A percentile compares a stretch with the other conserved stretches of the same genome.
These are phyloP conservation scores for Sialia sialis DNA, from an alignment of 2,113 vertebrate species.

Conservation along the genomic window DNA sequence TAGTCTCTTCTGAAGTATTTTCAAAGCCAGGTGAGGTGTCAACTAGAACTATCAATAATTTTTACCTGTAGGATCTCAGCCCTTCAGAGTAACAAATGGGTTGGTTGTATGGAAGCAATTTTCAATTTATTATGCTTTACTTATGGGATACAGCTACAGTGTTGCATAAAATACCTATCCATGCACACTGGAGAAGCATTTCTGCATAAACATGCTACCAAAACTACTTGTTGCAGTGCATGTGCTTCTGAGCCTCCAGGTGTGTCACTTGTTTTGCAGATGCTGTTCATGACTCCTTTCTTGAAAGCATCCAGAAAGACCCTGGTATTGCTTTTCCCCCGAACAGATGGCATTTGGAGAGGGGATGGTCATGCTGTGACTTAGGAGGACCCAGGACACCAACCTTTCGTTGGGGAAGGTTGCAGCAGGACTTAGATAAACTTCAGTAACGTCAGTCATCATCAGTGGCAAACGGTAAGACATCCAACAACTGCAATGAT, in stretches of 20 bases:
- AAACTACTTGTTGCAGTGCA: not conserved
- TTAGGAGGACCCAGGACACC: not conserved
- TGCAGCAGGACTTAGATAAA: not conserved
- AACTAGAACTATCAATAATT: not conserved
- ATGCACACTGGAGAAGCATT: not conserved
- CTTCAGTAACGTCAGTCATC: not conserved
- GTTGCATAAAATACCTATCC: not conserved
- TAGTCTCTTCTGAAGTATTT: not conserved
- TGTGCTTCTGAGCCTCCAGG: not conserved
- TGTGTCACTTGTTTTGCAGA: not conserved
- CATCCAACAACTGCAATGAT: not conserved
- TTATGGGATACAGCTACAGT: not conserved
- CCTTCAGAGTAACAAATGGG: not conserved
- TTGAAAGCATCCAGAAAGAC: not conserved
- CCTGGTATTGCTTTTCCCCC: not conserved
- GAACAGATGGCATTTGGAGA: not conserved
- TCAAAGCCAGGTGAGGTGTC: not conserved
- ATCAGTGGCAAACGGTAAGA: not conserved
- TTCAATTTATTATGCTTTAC: not conserved
- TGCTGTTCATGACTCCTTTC: not conserved
- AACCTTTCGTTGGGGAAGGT: not conserved
- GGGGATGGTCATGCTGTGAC: not conserved
- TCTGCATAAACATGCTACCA: not conserved
- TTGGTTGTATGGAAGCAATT: not conserved
- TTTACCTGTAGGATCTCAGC: not conserved